Percentiles rank a stretch among this genome's conserved stretches.
phyloP scores from a whole-genome alignment of 2,797 vertebrate species.

The Lycodopsis pacificus region DNA sequence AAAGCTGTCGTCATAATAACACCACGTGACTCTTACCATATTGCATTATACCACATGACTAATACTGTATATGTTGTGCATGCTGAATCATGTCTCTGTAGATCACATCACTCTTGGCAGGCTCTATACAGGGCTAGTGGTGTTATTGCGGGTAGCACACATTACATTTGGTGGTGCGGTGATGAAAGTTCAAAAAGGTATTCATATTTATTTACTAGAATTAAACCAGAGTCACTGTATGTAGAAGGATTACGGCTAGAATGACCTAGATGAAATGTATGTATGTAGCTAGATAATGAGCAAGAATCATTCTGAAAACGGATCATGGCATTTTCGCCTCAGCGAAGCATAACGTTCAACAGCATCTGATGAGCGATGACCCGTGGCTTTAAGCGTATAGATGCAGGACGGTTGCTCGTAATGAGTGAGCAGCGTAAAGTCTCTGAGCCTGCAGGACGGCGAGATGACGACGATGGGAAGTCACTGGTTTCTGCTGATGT shows the following conservation, averaged over 20 bases:
- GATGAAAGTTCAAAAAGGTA: not conserved
- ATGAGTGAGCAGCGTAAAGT: slow-evolving; percentile 29
- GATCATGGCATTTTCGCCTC: slow-evolving; percentile 23
- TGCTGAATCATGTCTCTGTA: not conserved
- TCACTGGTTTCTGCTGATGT: slow-evolving; percentile 13
- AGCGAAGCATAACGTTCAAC: slow-evolving; percentile 13
- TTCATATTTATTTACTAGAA: not conserved
- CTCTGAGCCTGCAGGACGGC: slow-evolving; percentile 26
- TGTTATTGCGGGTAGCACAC: not conserved
- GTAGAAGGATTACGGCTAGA: not conserved
- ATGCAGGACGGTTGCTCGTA: slow-evolving; percentile 25
- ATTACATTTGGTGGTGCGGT: not conserved
- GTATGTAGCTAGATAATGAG: not conserved
- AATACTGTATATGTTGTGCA: not conserved
- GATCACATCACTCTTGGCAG: not conserved
- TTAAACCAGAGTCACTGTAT: not conserved
- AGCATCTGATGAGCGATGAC: slow-evolving; percentile 45
- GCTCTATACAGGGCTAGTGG: not conserved
- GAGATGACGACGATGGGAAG: slow-evolving; percentile 17
- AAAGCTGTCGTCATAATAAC: not conserved
- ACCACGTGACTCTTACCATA: not conserved
- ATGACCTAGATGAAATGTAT: slow-evolving; percentile 7
- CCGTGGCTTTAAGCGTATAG: slow-evolving; percentile 9
- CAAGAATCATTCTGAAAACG: slow-evolving; percentile 22
- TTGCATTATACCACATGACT: not conserved